Evolutionary conservation across 2,888 invertebrate genomes (phyloP).

Genomic region (Nomada ferruginata): DNA sequence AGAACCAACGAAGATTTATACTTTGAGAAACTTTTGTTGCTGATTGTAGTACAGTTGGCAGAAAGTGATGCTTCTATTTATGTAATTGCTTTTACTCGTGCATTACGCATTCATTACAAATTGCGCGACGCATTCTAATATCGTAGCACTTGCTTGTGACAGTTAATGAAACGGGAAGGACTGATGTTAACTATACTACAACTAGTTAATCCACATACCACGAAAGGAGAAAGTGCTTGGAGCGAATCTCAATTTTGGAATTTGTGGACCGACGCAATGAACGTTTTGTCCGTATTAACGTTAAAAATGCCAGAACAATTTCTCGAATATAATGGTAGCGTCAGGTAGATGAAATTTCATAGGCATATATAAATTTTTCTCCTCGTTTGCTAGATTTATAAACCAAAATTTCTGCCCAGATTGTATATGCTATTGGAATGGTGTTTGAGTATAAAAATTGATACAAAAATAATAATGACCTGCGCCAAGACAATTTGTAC

Average conservation of each 20-base stretch:
- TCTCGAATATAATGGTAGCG: slow-evolving; percentile 70
- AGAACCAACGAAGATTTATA: slow-evolving; percentile 73
- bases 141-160: background rate
- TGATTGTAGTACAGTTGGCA: slow-evolving; percentile 73
- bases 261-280: slow-evolving; percentile 73
- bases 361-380: background rate
- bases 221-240: slow-evolving; percentile 59
- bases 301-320: slow-evolving; percentile 77
- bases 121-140: background rate
- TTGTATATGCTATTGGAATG: slow-evolving; percentile 73
- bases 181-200: slow-evolving; percentile 70
- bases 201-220: slow-evolving; percentile 66
- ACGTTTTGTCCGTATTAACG: slow-evolving; percentile 72
- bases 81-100: slow-evolving; percentile 63
- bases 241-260: slow-evolving; percentile 72
- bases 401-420: slow-evolving; percentile 57
- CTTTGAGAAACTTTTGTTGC: slow-evolving; percentile 80
- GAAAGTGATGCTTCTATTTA: slow-evolving; percentile 65
- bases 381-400: background rate
- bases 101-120: background rate
- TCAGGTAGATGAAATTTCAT: slow-evolving; percentile 67
- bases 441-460: slow-evolving; percentile 63
- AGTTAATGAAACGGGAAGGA: slow-evolving; percentile 72
- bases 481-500: slow-evolving; percentile 71
- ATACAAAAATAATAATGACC: slow-evolving; percentile 59